These are phyloP conservation scores for Zenarchopterus dispar DNA, from an alignment of 2,797 vertebrate genomes.

Conservation along the genomic window DNA sequence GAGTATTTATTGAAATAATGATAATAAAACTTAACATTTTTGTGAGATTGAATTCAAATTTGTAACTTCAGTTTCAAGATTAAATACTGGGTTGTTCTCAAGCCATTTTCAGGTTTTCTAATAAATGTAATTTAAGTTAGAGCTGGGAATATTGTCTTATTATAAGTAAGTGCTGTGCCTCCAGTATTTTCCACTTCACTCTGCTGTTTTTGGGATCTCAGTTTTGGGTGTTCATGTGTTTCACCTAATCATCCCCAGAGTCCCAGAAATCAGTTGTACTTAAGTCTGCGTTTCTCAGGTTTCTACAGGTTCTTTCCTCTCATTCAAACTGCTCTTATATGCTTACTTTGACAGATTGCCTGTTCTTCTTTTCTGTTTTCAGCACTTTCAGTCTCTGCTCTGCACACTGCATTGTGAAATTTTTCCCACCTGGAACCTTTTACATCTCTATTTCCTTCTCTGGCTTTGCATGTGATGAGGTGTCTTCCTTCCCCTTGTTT, in stretches of 20 bases:
- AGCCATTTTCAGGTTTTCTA: too few species aligned
- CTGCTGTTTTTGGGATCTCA: conserved; percentile 64
- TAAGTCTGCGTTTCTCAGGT: conserved; percentile 42
- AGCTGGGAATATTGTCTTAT: conserved; percentile 51
- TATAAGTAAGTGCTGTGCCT: conserved; percentile 45
- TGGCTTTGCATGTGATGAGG: conserved; percentile 36
- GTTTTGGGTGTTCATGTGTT: conserved; percentile 40
- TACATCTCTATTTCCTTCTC: conserved; percentile 17
- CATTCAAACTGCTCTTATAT: conserved; percentile 25
- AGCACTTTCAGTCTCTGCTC: conserved; percentile 30
- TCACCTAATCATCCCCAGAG: conserved; percentile 65
- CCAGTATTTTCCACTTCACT: conserved; percentile 43
- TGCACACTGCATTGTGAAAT: conserved; percentile 32
- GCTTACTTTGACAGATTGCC: conserved; percentile 50
- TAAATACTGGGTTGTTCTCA: too few species aligned
- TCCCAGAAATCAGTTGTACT: conserved; percentile 60
- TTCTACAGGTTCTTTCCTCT: conserved; percentile 50
- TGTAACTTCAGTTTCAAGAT: too few species aligned
- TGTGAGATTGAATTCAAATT: too few species aligned
- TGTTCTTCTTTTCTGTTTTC: conserved; percentile 47
- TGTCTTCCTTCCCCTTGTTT: conserved; percentile 37
- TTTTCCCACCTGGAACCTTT: conserved; percentile 43
- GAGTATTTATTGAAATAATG: too few species aligned
- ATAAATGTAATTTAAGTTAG: too few species aligned
- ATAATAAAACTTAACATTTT: too few species aligned